Conservation (phyloP, 2,888 invertebrate species). For the Stomorhina lunata region DNA sequence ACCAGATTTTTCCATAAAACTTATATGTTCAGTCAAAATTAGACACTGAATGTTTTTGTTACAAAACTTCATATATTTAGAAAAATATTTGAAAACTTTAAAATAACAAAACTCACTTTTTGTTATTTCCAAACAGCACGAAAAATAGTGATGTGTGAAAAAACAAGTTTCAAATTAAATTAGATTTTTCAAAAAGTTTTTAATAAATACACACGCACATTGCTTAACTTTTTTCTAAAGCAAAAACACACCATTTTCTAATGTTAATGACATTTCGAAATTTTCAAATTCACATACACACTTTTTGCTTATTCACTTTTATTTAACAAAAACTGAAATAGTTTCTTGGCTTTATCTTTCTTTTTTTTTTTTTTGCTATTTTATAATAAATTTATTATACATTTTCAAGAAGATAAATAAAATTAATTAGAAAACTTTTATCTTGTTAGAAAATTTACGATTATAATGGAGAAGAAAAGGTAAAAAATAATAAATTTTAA, state of each 20-base stretch:
- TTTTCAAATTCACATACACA: neutral
- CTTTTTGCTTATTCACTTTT: neutral
- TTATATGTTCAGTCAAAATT: neutral
- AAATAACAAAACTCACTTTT: slow-evolving; percentile 3
- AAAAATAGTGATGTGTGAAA: neutral
- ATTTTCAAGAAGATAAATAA: slow-evolving; percentile 2
- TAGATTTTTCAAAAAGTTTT: slow-evolving; percentile 1
- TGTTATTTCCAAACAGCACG: neutral
- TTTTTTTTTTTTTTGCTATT: neutral
- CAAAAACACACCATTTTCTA: neutral
- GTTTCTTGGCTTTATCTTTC: neutral
- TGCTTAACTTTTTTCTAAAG: neutral
- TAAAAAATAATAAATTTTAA: neutral
- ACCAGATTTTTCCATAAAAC: neutral
- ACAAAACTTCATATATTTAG: too few relatives aligned
- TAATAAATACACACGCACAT: neutral
- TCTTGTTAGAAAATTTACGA: neutral
- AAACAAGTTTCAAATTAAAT: neutral
- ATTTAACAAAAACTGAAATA: neutral
- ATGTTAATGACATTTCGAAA: slow-evolving; percentile 7
- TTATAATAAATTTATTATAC: neutral
- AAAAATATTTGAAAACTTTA: neutral
- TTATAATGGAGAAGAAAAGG: neutral
- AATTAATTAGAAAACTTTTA: slow-evolving; percentile 43
- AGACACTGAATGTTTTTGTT: neutral